phyloP scores from a whole-genome alignment of 1,140 invertebrate genomes.

The Dendroctonus ponderosae region DNA sequence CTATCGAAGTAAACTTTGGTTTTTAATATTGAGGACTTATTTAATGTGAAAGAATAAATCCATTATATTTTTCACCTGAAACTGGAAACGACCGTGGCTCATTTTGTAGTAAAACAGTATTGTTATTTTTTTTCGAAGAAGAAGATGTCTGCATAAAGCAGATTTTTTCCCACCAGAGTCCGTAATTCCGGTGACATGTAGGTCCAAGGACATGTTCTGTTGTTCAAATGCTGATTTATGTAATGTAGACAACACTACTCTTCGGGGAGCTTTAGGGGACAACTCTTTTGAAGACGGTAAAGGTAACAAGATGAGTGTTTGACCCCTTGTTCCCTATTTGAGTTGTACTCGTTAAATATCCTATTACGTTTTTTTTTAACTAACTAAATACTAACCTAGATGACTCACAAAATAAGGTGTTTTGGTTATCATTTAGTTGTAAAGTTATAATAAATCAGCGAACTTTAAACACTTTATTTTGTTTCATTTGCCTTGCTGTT shows the following conservation, averaged over 20 bases:
- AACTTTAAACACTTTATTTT: too few species aligned
- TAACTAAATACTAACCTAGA: slow-evolving; percentile 1
- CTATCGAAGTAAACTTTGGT: too few species aligned
- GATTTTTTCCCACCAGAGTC: slow-evolving; percentile 20
- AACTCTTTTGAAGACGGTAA: not conserved
- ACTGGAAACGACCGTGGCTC: too few species aligned
- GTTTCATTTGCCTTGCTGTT: too few species aligned
- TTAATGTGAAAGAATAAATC: too few species aligned
- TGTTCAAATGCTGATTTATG: slow-evolving; percentile 18
- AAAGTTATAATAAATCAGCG: too few species aligned
- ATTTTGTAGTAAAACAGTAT: too few species aligned
- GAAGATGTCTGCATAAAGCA: slow-evolving; percentile 11
- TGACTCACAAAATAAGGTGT: too few species aligned
- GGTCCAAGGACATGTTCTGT: slow-evolving; percentile 6
- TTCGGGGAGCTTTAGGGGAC: not conserved
- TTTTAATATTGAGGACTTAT: too few species aligned
- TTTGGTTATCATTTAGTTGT: too few species aligned
- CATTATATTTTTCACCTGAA: too few species aligned
- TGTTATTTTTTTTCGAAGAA: slow-evolving; percentile 11
- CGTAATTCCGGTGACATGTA: slow-evolving; percentile 5
- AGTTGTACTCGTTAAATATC: not conserved
- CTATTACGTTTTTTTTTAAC: not conserved
- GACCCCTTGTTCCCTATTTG: not conserved
- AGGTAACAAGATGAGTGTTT: slow-evolving; percentile 22
- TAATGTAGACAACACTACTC: slow-evolving; percentile 5